These are phyloP conservation scores for Melanotaenia duboulayi DNA, from an alignment of 2,113 vertebrate species.

Conservation along the genomic window DNA sequence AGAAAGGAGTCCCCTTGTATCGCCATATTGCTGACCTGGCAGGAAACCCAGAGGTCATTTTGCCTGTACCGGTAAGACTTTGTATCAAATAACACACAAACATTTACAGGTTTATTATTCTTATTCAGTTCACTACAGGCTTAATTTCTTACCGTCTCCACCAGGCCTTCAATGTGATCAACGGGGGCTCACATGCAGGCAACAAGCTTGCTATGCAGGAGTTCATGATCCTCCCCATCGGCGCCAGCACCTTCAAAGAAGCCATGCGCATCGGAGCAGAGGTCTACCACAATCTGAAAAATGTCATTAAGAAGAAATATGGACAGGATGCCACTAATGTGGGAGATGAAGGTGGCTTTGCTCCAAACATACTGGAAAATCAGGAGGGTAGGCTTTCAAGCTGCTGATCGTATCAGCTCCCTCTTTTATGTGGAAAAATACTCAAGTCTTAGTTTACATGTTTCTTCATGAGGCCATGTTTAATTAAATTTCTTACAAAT, in stretches of 20 bases:
- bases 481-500: neutral
- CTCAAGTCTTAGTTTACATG: neutral
- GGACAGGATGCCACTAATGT: constrained; percentile 97
- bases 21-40: constrained; percentile 95
- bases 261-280: constrained; percentile 96
- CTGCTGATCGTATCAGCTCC: neutral
- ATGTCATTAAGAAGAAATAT: constrained; percentile 96
- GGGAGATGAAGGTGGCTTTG: constrained; percentile 96
- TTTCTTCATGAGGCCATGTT: neutral
- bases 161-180: constrained; percentile 98
- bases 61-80: constrained; percentile 92
- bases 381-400: constrained; percentile 87
- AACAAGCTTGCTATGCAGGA: constrained; percentile 99
- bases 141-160: neutral
- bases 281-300: constrained; percentile 98
- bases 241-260: constrained; percentile 90
- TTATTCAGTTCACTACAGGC: neutral
- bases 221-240: constrained; percentile 97
- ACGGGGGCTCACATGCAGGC: constrained; percentile 96
- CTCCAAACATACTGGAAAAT: constrained; percentile 98
- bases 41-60: constrained; percentile 90
- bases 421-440: neutral
- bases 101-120: neutral
- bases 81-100: neutral
- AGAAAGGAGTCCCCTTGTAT: constrained; percentile 95